Evolutionary conservation across 2,888 invertebrate genomes (phyloP).

Genomic region (Agonum fuliginosum): DNA sequence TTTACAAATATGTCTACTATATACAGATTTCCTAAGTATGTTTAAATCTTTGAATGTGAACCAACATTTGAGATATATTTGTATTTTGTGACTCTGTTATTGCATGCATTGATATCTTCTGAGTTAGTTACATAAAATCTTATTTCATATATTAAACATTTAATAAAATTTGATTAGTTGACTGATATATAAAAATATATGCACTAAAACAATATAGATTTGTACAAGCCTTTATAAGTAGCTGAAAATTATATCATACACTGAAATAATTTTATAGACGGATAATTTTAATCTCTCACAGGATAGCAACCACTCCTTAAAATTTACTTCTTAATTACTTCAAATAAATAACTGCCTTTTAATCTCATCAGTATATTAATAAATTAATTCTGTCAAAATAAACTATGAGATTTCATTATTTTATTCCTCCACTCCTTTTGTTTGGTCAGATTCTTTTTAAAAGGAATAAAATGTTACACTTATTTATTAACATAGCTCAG

Average conservation of each 20-base stretch:
- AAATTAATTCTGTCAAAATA: background rate
- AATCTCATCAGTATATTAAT: constrained; percentile 7
- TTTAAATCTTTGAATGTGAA: constrained; percentile 50
- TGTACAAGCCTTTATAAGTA: constrained; percentile 48
- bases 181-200: constrained; percentile 53
- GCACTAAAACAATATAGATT: constrained; percentile 48
- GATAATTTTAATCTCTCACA: background rate
- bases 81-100: constrained; percentile 40
- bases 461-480: too few species aligned
- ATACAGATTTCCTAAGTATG: constrained; percentile 52
- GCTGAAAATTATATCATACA: constrained; percentile 18
- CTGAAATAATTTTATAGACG: constrained; percentile 1
- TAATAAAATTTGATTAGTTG: constrained; percentile 49
- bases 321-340: background rate
- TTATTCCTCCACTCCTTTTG: too few species aligned
- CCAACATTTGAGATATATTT: constrained; percentile 43
- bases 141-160: constrained; percentile 47
- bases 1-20: constrained; percentile 29
- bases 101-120: constrained; percentile 37
- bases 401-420: background rate
- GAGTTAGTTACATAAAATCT: constrained; percentile 50
- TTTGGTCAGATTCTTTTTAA: too few species aligned
- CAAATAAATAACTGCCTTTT: constrained; percentile 32
- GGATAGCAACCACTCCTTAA: background rate
- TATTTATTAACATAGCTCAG: too few species aligned